Evolutionary conservation across 2,113 vertebrate genomes (phyloP).

Genomic region (Saiga tatarica): DNA sequence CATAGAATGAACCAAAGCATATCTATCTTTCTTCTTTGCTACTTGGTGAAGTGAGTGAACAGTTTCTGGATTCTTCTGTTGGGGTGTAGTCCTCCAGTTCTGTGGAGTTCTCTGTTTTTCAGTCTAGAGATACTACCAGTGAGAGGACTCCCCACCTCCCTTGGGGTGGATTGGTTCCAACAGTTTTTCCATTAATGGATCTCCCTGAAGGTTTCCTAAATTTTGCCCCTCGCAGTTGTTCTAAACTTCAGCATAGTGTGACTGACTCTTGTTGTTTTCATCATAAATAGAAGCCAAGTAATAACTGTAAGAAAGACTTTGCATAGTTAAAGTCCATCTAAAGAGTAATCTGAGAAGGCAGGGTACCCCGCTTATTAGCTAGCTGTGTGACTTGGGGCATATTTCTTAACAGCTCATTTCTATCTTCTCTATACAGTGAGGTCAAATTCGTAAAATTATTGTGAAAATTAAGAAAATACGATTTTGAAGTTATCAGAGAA

Average conservation of each 20-base stretch:
- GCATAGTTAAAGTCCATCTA: neutral
- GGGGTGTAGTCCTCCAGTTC: neutral
- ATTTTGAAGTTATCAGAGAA: neutral
- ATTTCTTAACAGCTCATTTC: slow-evolving; percentile 1
- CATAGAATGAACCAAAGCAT: neutral
- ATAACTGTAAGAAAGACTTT: neutral
- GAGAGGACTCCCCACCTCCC: neutral
- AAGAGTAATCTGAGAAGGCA: neutral
- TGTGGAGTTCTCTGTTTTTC: neutral
- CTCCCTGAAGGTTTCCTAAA: neutral
- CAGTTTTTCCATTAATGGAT: neutral
- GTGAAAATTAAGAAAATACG: neutral
- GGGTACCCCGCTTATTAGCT: neutral
- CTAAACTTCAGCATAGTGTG: neutral
- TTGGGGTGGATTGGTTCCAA: neutral
- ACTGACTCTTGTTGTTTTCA: neutral
- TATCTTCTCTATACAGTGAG: neutral
- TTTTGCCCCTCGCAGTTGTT: neutral
- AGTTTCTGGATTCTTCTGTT: neutral
- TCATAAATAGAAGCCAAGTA: neutral
- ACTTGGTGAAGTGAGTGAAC: neutral
- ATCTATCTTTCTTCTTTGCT: neutral
- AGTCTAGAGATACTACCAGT: neutral
- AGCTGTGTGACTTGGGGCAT: neutral
- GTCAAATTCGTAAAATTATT: neutral